These are phyloP conservation scores for Drosophila infuscata DNA, from an alignment of 2,888 invertebrate genomes.

Conservation along the genomic window DNA sequence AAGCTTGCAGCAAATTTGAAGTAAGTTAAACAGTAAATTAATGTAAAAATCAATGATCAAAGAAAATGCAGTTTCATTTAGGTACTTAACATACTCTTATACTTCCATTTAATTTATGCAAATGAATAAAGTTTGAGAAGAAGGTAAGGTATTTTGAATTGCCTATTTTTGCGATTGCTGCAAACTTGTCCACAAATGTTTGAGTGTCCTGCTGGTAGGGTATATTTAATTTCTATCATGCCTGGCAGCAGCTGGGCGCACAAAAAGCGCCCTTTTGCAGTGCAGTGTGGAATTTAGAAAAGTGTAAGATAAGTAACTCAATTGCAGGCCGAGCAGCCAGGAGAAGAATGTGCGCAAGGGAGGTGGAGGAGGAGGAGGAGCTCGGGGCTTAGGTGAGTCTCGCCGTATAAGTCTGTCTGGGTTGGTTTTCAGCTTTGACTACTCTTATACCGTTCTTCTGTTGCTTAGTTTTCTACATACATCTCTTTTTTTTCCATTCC, in stretches of 20 bases:
- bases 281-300: slow-evolving; percentile 34
- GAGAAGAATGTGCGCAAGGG: not conserved
- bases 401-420: slow-evolving; percentile 17
- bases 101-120: not conserved
- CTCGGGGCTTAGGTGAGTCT: slow-evolving; percentile 3
- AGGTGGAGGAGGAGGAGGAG: no score
- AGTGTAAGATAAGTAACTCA: slow-evolving; percentile 65
- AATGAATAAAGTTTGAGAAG: not conserved
- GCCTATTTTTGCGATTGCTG: not conserved
- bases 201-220: slow-evolving; percentile 20
- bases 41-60: not conserved
- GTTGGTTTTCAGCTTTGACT: slow-evolving; percentile 51
- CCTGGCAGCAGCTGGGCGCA: slow-evolving; percentile 20
- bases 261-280: slow-evolving; percentile 14
- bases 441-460: slow-evolving; percentile 47
- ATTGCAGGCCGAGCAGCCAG: slow-evolving; percentile 39
- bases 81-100: not conserved
- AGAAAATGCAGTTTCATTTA: not conserved
- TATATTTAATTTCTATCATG: slow-evolving; percentile 20
- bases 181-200: not conserved
- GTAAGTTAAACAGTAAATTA: not conserved
- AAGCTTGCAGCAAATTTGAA: not conserved
- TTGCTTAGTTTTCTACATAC: slow-evolving; percentile 47
- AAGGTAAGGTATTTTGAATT: not conserved
- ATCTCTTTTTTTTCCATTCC: slow-evolving; percentile 6